Evolutionary conservation across 2,888 invertebrate species (phyloP).

Genomic region (Branchipolynoe longqiensis): DNA sequence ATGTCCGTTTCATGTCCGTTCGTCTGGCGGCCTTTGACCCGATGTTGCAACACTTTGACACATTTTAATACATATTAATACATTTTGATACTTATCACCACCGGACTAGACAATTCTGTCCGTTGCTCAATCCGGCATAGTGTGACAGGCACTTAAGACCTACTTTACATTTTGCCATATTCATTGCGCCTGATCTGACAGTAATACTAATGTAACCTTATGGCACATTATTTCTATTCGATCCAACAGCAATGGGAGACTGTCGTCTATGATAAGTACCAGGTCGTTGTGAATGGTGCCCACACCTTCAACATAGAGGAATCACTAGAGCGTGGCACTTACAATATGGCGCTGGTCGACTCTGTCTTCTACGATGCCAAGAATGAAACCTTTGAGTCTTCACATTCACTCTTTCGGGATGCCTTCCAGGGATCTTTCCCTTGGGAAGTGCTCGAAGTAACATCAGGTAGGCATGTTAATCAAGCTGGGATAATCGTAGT

Average conservation of each 20-base stretch:
- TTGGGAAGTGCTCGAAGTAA: constrained; percentile 71
- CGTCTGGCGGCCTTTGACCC: too few relatives aligned
- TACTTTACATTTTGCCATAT: too few relatives aligned
- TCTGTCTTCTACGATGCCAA: constrained; percentile 71
- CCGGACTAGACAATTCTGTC: too few relatives aligned
- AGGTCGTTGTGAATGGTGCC: constrained; percentile 68
- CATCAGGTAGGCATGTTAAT: constrained; percentile 67
- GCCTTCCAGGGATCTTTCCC: constrained; percentile 71
- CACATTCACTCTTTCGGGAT: constrained; percentile 69
- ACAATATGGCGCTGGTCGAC: constrained; percentile 74
- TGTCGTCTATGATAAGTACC: constrained; percentile 66
- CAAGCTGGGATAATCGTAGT: too few relatives aligned
- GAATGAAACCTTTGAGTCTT: constrained; percentile 69
- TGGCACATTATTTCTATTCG: background rate
- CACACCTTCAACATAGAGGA: constrained; percentile 65
- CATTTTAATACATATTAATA: too few relatives aligned
- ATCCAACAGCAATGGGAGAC: constrained; percentile 65
- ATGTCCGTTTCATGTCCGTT: too few relatives aligned
- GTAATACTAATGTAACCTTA: background rate
- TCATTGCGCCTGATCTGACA: too few relatives aligned
- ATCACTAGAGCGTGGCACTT: constrained; percentile 71
- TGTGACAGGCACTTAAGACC: too few relatives aligned
- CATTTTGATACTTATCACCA: too few relatives aligned
- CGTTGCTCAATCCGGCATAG: too few relatives aligned
- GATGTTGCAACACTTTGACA: too few relatives aligned